Conservation (phyloP, 2,113 vertebrate genomes). For the Diphyllodes magnificus region DNA sequence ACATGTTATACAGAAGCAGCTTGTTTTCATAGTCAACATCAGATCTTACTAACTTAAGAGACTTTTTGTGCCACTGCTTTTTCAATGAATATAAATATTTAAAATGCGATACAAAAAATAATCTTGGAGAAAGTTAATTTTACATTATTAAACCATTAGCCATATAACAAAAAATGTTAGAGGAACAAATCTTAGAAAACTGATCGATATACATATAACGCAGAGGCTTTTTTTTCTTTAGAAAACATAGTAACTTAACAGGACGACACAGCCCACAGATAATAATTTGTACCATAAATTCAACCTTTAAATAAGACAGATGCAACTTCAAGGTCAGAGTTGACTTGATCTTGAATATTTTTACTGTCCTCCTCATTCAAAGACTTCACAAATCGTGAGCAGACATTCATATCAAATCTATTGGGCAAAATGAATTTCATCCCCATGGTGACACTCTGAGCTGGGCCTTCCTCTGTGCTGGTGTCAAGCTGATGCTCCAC, state of each 20-base stretch:
- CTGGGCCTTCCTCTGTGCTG: slow-evolving; percentile 69
- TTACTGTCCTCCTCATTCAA: slow-evolving; percentile 98
- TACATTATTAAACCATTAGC: neutral
- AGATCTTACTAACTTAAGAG: neutral
- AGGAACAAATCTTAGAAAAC: neutral
- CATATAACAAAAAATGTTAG: neutral
- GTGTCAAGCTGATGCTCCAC: slow-evolving; percentile 82
- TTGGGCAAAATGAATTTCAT: slow-evolving; percentile 97
- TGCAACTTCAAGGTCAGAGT: slow-evolving; percentile 97
- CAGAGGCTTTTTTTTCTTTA: neutral
- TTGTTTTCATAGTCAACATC: neutral
- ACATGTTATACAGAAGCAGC: neutral
- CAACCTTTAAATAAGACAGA: slow-evolving; percentile 98
- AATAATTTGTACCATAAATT: slow-evolving; percentile 58
- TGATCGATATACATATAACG: neutral
- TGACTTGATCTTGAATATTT: slow-evolving; percentile 99
- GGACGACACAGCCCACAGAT: neutral
- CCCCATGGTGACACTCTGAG: slow-evolving; percentile 90
- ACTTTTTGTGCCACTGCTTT: neutral
- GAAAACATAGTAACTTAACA: neutral
- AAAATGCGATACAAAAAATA: neutral
- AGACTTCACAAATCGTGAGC: slow-evolving; percentile 96
- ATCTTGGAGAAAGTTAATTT: neutral
- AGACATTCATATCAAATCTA: slow-evolving; percentile 99
- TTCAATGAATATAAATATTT: neutral